These are phyloP conservation scores for Orthosia cruda DNA, from an alignment of 2,888 invertebrate species.

Conservation along the genomic window DNA sequence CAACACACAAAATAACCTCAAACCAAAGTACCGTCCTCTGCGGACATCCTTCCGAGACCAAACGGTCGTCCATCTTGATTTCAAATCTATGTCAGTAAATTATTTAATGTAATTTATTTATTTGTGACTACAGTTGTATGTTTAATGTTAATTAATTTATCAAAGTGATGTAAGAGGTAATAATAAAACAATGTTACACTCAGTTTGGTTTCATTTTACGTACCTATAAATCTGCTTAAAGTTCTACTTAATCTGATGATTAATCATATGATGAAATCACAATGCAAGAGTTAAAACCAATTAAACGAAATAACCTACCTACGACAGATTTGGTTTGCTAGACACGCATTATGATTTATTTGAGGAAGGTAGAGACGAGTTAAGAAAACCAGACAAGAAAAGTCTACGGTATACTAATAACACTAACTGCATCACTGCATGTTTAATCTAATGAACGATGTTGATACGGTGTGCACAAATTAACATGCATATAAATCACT, in stretches of 20 bases:
- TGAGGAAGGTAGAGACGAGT: neutral
- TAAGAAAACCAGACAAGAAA: neutral
- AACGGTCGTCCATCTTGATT: slow-evolving; percentile 83
- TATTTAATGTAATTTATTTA: slow-evolving; percentile 91
- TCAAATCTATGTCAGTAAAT: slow-evolving; percentile 90
- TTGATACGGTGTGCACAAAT: slow-evolving; percentile 41
- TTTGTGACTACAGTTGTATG: slow-evolving; percentile 88
- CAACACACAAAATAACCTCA: slow-evolving; percentile 86
- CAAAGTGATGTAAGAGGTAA: slow-evolving; percentile 87
- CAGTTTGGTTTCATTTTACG: slow-evolving; percentile 81
- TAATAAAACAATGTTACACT: slow-evolving; percentile 82
- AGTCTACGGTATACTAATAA: neutral
- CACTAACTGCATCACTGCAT: neutral
- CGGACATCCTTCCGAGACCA: slow-evolving; percentile 83
- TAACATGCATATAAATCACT: slow-evolving; percentile 52
- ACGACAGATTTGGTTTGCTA: neutral
- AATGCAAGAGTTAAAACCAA: neutral
- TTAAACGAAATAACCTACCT: neutral
- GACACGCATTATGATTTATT: neutral
- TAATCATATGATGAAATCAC: neutral
- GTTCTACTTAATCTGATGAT: neutral
- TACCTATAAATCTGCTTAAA: slow-evolving; percentile 7
- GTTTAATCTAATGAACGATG: slow-evolving; percentile 27
- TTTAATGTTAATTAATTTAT: slow-evolving; percentile 87
- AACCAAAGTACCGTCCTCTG: slow-evolving; percentile 88